Base-by-base conservation (phyloP, 2,888 invertebrate species). In the Drosophila paucipuncta region DNA sequence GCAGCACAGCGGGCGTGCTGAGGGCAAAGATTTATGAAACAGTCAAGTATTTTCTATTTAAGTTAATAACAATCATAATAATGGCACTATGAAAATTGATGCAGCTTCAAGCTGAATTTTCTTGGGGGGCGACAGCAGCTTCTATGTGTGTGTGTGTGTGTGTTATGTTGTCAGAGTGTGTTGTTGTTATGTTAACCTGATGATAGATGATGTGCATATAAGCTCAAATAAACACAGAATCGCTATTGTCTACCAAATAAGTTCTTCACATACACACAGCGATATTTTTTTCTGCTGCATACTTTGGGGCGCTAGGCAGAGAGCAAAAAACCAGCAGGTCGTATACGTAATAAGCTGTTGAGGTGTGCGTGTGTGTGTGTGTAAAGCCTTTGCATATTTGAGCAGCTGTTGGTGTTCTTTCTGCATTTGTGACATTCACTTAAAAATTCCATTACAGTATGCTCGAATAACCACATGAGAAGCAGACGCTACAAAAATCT, bases 31-130 rank as follows among this genome's bases (percentile, higher is more conserved):
- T 89, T 91, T 91, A 90, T 90, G 90, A 83, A 85, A 85, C 79
- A 89, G 85, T 85, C 85, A 83, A 90, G 87, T 88, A 86, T 90
- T 90, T 90, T 89, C 89, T 91, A 90, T 90, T 90, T 91, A 91
- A 90, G 90, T 90, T 90, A 91, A 90, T 90, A 90, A 91, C 88
- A 90, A 91, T 90, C 91, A 89, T 88, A 91, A 91, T 90, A 90
- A 91, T 89, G 91, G 89, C 85, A 90, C 85, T 89, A 89, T 81
- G 85, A 90, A 81, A 87, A 91, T 90, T 86, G 90, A 88, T 82
- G 90, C 80, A 78, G 80, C 83, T 53, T 57, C 55, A 47, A 76
- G 73, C 61, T 57, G 64, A 59, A 60, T 57, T 57, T 39, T 57
- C 47, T 16, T 47, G 2, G 39, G 18, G 35, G 11, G 11, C 39